Evolutionary conservation across 2,113 vertebrate genomes (phyloP).

Genomic region (Speoplatyrhinus poulsoni): DNA sequence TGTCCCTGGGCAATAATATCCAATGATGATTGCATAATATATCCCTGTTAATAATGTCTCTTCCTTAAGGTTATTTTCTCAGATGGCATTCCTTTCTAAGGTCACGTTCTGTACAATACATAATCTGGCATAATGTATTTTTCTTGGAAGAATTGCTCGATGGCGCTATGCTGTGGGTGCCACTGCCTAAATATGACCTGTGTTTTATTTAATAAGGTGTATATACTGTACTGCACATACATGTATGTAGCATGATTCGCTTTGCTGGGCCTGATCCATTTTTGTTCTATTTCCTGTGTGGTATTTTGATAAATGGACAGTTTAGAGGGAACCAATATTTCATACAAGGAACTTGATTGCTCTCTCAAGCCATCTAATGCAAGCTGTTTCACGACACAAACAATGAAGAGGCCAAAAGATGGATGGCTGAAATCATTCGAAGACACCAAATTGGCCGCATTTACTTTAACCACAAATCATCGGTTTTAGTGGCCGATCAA

Average conservation of each 20-base stretch:
- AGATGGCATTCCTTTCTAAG: conserved; percentile 22
- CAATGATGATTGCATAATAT: conserved; percentile 32
- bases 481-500: conserved; percentile 37
- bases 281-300: conserved; percentile 3
- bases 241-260: conserved; percentile 11
- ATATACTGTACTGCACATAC: not conserved
- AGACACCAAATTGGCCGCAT: conserved; percentile 10
- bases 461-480: conserved; percentile 27
- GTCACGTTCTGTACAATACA: not conserved
- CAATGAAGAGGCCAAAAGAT: conserved; percentile 32
- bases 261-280: conserved; percentile 4
- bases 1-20: conserved; percentile 45
- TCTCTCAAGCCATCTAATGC: conserved; percentile 26
- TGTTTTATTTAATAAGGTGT: not conserved
- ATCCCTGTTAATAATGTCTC: conserved; percentile 20
- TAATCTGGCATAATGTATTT: not conserved
- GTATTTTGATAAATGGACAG: conserved; percentile 27
- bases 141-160: not conserved
- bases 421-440: conserved; percentile 5
- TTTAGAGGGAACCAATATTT: conserved; percentile 52
- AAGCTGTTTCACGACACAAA: conserved; percentile 40
- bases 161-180: not conserved
- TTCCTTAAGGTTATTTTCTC: conserved; percentile 42
- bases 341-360: conserved; percentile 36
- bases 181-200: not conserved